Conservation (phyloP, 2,888 invertebrate species). For the Lydus trimaculatus region DNA sequence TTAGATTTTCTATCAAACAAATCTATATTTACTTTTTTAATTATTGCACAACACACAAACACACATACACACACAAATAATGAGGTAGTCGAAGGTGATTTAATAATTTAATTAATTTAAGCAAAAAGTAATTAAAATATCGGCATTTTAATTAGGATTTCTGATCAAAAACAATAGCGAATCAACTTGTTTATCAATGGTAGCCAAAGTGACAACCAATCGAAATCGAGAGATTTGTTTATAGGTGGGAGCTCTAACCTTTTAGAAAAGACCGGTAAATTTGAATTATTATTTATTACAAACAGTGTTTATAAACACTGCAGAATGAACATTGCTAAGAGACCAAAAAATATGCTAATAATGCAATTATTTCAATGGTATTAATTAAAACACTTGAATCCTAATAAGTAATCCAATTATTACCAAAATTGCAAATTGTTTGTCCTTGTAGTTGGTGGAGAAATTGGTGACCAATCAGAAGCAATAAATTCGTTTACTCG, state of each 20-base stretch:
- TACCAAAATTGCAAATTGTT: too few relatives aligned
- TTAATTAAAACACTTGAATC: too few relatives aligned
- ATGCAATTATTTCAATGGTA: not conserved
- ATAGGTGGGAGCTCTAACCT: conserved; percentile 2
- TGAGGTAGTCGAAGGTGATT: not conserved
- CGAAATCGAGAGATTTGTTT: conserved; percentile 14
- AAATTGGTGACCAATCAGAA: not conserved
- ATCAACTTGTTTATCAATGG: not conserved
- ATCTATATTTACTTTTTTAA: not conserved
- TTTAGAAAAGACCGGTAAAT: conserved; percentile 4
- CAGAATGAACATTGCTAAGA: too few relatives aligned
- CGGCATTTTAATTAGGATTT: not conserved
- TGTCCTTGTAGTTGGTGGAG: not conserved
- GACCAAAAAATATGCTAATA: not conserved
- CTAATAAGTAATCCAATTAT: too few relatives aligned
- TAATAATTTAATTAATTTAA: not conserved
- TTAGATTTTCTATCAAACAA: not conserved
- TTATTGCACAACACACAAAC: not conserved
- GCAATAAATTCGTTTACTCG: not conserved
- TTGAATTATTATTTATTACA: too few relatives aligned
- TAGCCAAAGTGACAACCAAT: conserved; percentile 15
- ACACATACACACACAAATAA: not conserved
- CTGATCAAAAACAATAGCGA: not conserved
- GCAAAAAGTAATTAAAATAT: not conserved
- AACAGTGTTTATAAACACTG: too few relatives aligned